Evolutionary conservation across 2,113 vertebrate genomes (phyloP), one percentile per base, ranked within the genome.

Genomic region (Candoia aspera): DNA sequence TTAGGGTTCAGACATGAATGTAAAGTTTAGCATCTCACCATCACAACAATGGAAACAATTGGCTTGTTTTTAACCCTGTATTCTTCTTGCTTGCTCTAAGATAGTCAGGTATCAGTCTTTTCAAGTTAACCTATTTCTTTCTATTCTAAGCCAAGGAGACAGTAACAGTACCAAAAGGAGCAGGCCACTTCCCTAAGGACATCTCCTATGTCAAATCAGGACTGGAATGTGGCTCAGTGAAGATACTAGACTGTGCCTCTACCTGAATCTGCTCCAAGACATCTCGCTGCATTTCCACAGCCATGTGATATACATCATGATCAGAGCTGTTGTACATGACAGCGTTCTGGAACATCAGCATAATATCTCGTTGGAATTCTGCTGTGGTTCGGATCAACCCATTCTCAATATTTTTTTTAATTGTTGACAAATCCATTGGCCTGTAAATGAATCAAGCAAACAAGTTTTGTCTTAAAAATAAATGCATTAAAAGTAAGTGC

Each of bases 261-360:
- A 98, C 98, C 98, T 98, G 99, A 88, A 99, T 99, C 95, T 99
- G 99, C 96, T 99, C 99, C 96, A 99, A 97, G 90, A 99, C 99
- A 92, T 99, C 99, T 3, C 99, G 97, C 95, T 99, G 99, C 99
- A 99, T 99, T 97, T 99, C 99, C 94, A 99, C 98, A 64, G 99
- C 99, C 99, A 99, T 99, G 96, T 99, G 99, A 97, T 99, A 99
- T 42, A 99, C 99, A 91, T 99, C 99, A 1, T 99, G 99, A 97
- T 99, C 99, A 4, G 99, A 99, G 88, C 99, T 99, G 97, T 99
- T 99, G 97, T 99, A 99, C 99, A 99, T 99, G 93, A 99, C 98
- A 46, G 99, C 99, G 88, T 99, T 99, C 97, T 99, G 99, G 96
- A 99, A 99, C 99, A 99, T 99, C 93, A 99, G 97, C 99, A 99